Conservation (phyloP, 2,888 invertebrate genomes). For the Lycia hirtaria region DNA sequence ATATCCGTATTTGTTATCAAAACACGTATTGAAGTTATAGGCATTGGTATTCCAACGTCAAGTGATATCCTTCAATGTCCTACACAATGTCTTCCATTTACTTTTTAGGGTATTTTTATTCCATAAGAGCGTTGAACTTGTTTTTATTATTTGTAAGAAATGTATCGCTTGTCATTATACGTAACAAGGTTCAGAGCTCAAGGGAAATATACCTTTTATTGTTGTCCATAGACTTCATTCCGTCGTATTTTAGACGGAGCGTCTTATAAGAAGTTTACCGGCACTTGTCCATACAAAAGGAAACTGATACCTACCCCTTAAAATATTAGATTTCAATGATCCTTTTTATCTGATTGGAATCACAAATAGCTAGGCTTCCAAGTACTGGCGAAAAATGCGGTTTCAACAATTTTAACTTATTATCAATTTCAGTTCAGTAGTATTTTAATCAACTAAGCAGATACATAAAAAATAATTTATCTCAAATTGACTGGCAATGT, state of each 20-base stretch:
- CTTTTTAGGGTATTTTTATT: conserved; percentile 42
- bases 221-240: conserved; percentile 41
- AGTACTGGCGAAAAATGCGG: too few relatives aligned
- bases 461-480: too few relatives aligned
- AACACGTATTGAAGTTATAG: conserved; percentile 25
- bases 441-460: too few relatives aligned
- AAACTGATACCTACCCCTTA: too few relatives aligned
- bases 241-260: conserved; percentile 36
- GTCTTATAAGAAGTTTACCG: conserved; percentile 15
- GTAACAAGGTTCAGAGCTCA: conserved; percentile 39
- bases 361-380: too few relatives aligned
- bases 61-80: conserved; percentile 37
- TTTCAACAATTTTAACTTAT: too few relatives aligned
- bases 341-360: too few relatives aligned
- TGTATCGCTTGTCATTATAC: conserved; percentile 41
- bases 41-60: conserved; percentile 48
- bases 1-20: conserved; percentile 21
- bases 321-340: too few relatives aligned
- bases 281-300: too few relatives aligned
- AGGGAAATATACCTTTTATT: conserved; percentile 43
- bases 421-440: too few relatives aligned
- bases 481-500: too few relatives aligned
- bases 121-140: conserved; percentile 49
- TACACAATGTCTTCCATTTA: conserved; percentile 47
- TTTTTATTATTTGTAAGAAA: conserved; percentile 48